phyloP scores from a whole-genome alignment of 2,113 vertebrate species.

The Pseudois nayaur region DNA sequence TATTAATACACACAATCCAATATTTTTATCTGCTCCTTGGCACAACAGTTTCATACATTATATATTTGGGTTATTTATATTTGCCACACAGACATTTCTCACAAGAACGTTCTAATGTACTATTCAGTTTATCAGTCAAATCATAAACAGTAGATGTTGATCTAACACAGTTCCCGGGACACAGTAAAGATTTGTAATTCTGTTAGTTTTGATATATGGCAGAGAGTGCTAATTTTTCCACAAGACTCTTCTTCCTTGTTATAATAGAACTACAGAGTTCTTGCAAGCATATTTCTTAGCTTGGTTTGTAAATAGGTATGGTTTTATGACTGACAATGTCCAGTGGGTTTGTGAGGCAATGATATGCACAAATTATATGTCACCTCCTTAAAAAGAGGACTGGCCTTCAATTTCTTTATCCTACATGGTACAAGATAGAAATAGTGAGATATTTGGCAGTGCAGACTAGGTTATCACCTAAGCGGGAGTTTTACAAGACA shows the following conservation, averaged over 20 bases:
- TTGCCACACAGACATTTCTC: background rate
- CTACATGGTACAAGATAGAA: background rate
- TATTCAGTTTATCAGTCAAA: background rate
- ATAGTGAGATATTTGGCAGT: background rate
- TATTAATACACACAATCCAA: background rate
- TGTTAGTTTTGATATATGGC: background rate
- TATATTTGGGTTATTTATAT: background rate
- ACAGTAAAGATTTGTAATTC: background rate
- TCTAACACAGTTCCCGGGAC: background rate
- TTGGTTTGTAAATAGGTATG: background rate
- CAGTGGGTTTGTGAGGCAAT: background rate
- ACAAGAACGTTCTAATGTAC: background rate
- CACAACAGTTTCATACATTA: background rate
- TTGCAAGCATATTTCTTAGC: background rate
- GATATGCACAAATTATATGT: background rate
- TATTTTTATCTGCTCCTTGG: background rate
- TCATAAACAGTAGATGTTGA: background rate
- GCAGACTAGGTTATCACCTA: background rate
- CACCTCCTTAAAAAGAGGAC: background rate
- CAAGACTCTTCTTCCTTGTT: background rate
- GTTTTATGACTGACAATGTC: background rate
- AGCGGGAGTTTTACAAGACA: background rate
- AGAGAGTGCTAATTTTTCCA: background rate
- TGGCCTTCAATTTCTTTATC: background rate
- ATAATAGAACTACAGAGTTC: background rate